Percentiles rank a stretch among this genome's conserved stretches.
These are phyloP conservation scores for Macheiramphus alcinus DNA, from an alignment of 2,113 vertebrate genomes.

Conservation along the genomic window DNA sequence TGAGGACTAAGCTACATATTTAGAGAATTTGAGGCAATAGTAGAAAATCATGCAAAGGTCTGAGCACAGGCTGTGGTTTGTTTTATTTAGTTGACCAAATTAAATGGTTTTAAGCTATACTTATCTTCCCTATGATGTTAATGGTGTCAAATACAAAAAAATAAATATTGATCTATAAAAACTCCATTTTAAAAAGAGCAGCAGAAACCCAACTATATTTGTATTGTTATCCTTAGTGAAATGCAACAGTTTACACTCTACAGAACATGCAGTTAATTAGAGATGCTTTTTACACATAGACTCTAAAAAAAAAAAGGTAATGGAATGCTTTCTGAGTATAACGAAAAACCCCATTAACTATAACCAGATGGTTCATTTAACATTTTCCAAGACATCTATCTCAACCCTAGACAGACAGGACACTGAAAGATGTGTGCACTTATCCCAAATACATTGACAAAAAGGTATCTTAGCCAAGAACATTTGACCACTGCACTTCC, in stretches of 20 bases:
- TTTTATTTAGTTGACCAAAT: not conserved
- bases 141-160: slow-evolving; percentile 7
- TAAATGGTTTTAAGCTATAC: not conserved
- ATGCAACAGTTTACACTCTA: slow-evolving; percentile 28
- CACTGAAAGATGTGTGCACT: not conserved
- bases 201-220: not conserved
- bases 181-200: not conserved
- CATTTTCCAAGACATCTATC: not conserved
- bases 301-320: slow-evolving; percentile 36
- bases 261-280: slow-evolving; percentile 39
- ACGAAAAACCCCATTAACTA: not conserved
- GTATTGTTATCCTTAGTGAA: not conserved
- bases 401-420: not conserved
- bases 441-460: not conserved
- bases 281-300: slow-evolving; percentile 24
- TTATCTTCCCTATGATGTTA: not conserved
- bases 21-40: not conserved
- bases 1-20: not conserved
- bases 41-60: not conserved
- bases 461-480: not conserved
- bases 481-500: not conserved
- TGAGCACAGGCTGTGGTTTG: not conserved
- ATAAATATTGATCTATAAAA: not conserved
- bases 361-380: slow-evolving; percentile 2
- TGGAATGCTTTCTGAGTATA: not conserved